Percentiles rank a stretch among this genome's conserved stretches.
These are phyloP conservation scores for Drosophila jambulina DNA, from an alignment of 1,140 invertebrate genomes.

Conservation along the genomic window DNA sequence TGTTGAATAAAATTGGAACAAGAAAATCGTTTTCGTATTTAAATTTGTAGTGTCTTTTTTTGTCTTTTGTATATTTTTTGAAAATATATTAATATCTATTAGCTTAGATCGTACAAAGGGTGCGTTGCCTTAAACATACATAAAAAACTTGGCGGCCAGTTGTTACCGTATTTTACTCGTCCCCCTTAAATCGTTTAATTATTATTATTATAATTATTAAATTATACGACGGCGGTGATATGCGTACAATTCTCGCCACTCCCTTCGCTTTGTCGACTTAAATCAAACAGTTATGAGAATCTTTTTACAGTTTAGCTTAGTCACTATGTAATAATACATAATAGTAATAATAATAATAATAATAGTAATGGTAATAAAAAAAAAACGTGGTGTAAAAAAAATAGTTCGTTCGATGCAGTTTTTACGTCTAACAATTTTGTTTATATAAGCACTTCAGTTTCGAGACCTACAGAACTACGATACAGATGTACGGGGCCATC, in stretches of 20 bases:
- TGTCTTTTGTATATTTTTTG: conserved; percentile 48
- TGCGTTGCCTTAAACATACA: conserved; percentile 47
- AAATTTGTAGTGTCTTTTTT: conserved; percentile 31
- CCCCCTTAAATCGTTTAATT: conserved; percentile 8
- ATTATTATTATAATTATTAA: conserved; percentile 19
- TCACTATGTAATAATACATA: conserved; percentile 66
- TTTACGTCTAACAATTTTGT: conserved; percentile 67
- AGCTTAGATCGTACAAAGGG: conserved; percentile 11
- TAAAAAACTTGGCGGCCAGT: conserved; percentile 63
- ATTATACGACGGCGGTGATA: conserved; percentile 13
- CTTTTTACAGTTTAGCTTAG: conserved; percentile 81
- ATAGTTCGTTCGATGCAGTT: conserved; percentile 44
- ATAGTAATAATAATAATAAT: conserved; percentile 53
- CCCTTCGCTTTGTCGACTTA: conserved; percentile 51
- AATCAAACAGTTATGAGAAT: conserved; percentile 79
- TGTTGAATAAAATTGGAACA: conserved; percentile 11
- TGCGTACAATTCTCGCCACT: conserved; percentile 10
- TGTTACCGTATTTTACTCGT: conserved; percentile 19
- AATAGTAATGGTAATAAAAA: conserved; percentile 40
- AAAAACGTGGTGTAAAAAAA: conserved; percentile 58
- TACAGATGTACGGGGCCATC: neutral
- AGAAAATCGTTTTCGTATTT: conserved; percentile 11
- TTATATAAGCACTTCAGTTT: conserved; percentile 81
- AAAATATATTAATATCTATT: conserved; percentile 48
- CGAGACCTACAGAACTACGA: conserved; percentile 50